Evolutionary conservation across 2,113 vertebrate species (phyloP).

Genomic region (Neolamprologus devosi): DNA sequence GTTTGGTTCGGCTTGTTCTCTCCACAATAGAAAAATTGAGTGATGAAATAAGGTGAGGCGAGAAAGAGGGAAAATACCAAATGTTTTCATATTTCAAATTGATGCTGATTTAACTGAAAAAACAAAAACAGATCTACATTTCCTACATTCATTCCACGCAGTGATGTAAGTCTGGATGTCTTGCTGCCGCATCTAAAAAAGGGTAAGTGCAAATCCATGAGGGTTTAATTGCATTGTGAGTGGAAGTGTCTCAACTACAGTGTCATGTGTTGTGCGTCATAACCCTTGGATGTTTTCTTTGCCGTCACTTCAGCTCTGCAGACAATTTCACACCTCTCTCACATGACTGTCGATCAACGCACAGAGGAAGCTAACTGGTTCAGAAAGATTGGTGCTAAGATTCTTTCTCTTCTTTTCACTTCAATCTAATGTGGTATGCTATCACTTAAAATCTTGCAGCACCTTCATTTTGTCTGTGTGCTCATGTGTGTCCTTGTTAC

Average conservation of each 20-base stretch:
- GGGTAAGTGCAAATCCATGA: constrained; percentile 65
- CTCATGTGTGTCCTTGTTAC: background rate
- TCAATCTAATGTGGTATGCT: background rate
- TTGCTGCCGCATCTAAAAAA: constrained; percentile 74
- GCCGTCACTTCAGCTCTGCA: constrained; percentile 64
- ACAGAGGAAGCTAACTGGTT: constrained; percentile 84
- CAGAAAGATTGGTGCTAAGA: constrained; percentile 81
- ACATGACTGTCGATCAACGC: constrained; percentile 45
- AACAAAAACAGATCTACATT: background rate
- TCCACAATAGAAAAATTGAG: constrained; percentile 58
- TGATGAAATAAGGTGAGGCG: constrained; percentile 74
- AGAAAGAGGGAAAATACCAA: background rate
- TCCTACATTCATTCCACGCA: constrained; percentile 15
- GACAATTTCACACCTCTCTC: constrained; percentile 32
- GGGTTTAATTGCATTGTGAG: background rate
- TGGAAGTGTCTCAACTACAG: background rate
- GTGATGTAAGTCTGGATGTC: constrained; percentile 62
- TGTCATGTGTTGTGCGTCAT: background rate
- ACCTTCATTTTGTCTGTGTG: background rate
- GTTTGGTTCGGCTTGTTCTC: constrained; percentile 78
- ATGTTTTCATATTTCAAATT: background rate
- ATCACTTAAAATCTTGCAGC: background rate
- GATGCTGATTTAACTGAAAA: background rate
- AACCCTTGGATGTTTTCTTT: background rate
- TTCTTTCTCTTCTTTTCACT: background rate